phyloP scores from a whole-genome alignment of 2,888 invertebrate genomes.

The Temnothorax rugatulus region DNA sequence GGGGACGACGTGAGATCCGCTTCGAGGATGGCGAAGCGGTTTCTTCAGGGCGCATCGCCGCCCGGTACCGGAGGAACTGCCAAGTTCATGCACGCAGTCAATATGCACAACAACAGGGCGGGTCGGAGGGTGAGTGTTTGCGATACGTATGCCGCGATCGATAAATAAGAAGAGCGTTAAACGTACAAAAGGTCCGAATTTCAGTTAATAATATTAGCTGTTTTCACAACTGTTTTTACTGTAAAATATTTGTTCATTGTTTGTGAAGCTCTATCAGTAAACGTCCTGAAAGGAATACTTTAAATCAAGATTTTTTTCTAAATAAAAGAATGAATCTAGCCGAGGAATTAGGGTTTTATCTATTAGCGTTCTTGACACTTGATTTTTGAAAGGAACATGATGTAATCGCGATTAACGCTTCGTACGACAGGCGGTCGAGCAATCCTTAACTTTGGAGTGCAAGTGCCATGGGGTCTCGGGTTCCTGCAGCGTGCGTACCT shows the following conservation, averaged over 20 bases:
- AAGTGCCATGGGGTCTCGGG: slow-evolving; percentile 95
- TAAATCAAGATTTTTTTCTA: background rate
- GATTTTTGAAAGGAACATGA: background rate
- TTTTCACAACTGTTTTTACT: background rate
- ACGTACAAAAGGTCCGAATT: background rate
- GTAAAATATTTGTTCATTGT: background rate
- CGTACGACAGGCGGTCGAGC: slow-evolving; percentile 88
- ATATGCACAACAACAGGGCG: slow-evolving; percentile 92
- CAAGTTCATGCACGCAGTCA: slow-evolving; percentile 89
- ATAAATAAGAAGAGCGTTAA: background rate
- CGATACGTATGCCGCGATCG: background rate
- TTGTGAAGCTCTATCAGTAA: background rate
- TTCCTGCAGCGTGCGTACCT: slow-evolving; percentile 93
- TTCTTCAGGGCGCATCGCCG: slow-evolving; percentile 89
- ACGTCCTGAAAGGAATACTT: background rate
- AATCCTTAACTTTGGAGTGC: slow-evolving; percentile 89
- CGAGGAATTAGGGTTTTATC: background rate
- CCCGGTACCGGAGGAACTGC: slow-evolving; percentile 80
- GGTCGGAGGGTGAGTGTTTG: slow-evolving; percentile 90
- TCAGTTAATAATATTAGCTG: background rate
- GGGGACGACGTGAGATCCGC: slow-evolving; percentile 93
- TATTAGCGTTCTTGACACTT: background rate
- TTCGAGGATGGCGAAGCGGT: slow-evolving; percentile 90
- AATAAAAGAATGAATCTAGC: background rate
- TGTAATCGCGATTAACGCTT: background rate